Evolutionary conservation across 2,797 vertebrate genomes (phyloP).

Genomic region (Carapus acus): DNA sequence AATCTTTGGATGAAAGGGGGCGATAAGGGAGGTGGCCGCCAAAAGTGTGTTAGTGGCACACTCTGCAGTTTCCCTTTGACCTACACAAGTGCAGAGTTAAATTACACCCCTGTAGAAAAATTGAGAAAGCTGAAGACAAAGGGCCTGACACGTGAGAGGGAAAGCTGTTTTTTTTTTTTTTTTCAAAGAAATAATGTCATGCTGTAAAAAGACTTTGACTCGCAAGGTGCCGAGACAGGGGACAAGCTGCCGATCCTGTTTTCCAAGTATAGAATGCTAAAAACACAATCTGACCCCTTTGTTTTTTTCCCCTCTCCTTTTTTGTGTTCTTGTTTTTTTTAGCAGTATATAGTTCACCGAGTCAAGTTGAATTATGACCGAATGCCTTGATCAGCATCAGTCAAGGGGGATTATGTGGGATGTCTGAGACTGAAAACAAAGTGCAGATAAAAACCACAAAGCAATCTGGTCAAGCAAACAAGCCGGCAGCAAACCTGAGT

Average conservation of each 20-base stretch:
- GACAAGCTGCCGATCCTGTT: constrained; percentile 9
- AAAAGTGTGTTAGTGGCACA: too few relatives aligned
- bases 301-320: constrained; percentile 4
- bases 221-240: too few relatives aligned
- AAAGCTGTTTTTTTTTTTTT: neutral
- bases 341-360: too few relatives aligned
- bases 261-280: constrained; percentile 16
- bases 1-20: too few relatives aligned
- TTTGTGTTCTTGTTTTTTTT: constrained; percentile 26
- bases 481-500: constrained; percentile 25
- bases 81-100: neutral
- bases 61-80: constrained; percentile 34
- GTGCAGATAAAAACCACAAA: constrained; percentile 18
- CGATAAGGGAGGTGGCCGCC: too few relatives aligned
- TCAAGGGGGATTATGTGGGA: constrained; percentile 10
- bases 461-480: constrained; percentile 43
- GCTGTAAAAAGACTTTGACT: neutral
- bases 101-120: neutral
- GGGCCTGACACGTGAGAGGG: neutral
- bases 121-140: neutral
- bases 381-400: too few relatives aligned
- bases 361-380: too few relatives aligned
- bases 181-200: neutral
- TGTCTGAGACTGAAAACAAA: constrained; percentile 1
- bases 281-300: constrained; percentile 19